These are phyloP conservation scores for Acanthosepion pharaonis DNA, from an alignment of 2,888 invertebrate species.

Conservation along the genomic window DNA sequence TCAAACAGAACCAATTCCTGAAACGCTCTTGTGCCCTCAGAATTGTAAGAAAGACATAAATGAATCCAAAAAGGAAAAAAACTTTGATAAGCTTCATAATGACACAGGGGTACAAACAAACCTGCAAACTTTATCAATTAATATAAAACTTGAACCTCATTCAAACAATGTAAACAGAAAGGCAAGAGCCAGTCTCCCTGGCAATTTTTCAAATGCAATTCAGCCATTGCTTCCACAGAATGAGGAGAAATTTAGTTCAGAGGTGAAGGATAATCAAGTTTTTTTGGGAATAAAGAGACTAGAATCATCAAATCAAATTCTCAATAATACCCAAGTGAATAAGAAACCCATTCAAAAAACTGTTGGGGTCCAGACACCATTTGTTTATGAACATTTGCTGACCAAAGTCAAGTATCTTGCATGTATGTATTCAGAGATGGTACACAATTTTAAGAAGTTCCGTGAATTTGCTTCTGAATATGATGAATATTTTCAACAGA, in stretches of 20 bases:
- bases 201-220: background rate
- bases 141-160: background rate
- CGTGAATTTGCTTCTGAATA: background rate
- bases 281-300: background rate
- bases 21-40: too few relatives aligned
- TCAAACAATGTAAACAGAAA: background rate
- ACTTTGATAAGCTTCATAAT: too few relatives aligned
- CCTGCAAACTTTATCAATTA: background rate
- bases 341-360: background rate
- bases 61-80: background rate
- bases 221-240: background rate
- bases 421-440: background rate
- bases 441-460: background rate
- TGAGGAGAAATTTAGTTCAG: background rate
- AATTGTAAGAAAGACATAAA: background rate
- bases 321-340: background rate
- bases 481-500: background rate
- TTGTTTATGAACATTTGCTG: background rate
- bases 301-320: background rate
- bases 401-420: background rate
- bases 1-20: background rate
- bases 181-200: background rate
- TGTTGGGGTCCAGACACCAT: background rate
- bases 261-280: background rate
- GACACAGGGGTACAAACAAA: background rate